phyloP scores from a whole-genome alignment of 2,113 vertebrate genomes.

The Campylorhamphus procurvoides region DNA sequence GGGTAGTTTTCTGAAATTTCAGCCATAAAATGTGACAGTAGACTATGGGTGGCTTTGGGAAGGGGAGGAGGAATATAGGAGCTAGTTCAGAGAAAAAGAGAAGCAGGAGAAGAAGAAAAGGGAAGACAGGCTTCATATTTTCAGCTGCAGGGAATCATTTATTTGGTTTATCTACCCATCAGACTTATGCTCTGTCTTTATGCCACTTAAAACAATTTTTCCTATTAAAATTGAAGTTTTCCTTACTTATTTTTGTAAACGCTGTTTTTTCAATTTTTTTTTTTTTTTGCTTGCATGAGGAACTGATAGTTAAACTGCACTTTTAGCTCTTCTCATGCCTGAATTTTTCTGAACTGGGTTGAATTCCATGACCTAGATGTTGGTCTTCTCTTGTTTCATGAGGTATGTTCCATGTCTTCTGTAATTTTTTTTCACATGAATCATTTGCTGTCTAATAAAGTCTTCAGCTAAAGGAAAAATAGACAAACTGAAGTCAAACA shows the following conservation, averaged over 20 bases:
- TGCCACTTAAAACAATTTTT: background rate
- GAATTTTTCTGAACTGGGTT: background rate
- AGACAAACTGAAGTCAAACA: background rate
- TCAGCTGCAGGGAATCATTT: background rate
- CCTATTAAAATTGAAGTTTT: background rate
- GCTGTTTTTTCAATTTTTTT: background rate
- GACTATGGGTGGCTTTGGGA: background rate
- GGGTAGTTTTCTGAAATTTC: background rate
- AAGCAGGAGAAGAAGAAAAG: background rate
- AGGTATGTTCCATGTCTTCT: background rate
- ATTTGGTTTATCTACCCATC: background rate
- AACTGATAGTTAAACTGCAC: background rate
- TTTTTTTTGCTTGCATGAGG: background rate
- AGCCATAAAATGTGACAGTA: background rate
- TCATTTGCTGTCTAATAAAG: background rate
- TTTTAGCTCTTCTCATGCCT: background rate
- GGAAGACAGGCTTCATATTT: background rate
- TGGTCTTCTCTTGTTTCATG: background rate
- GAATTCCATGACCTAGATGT: background rate
- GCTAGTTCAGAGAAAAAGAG: background rate
- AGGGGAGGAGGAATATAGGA: background rate
- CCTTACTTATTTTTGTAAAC: background rate
- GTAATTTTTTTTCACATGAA: background rate
- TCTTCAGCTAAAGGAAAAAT: background rate
- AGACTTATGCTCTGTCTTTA: background rate